phyloP scores from a whole-genome alignment of 2,797 vertebrate genomes.

The Megalops cyprinoides region DNA sequence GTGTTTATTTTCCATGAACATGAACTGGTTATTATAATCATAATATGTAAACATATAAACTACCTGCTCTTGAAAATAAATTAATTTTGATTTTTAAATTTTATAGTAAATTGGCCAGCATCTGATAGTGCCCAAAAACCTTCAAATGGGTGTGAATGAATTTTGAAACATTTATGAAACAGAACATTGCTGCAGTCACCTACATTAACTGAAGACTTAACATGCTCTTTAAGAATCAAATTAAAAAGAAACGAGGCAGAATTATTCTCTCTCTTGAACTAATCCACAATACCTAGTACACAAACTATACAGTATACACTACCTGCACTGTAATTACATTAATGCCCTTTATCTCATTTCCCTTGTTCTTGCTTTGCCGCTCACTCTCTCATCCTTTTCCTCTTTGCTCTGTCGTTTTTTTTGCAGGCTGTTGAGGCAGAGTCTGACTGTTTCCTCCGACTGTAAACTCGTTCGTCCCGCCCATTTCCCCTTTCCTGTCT shows the following conservation, averaged over 20 bases:
- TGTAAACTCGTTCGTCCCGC: slow-evolving; percentile 17
- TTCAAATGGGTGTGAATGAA: not conserved
- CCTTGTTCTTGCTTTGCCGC: no score
- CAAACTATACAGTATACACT: not conserved
- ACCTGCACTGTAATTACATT: not conserved
- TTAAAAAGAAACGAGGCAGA: not conserved
- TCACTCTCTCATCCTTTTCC: not conserved
- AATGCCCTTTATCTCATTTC: not conserved
- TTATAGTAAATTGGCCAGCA: no score
- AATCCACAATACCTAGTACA: not conserved
- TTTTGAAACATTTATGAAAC: not conserved
- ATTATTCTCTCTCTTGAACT: no score
- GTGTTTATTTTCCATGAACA: no score
- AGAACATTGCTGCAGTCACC: no score
- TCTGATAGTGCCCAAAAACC: not conserved
- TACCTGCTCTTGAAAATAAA: no score
- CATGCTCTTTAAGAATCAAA: not conserved
- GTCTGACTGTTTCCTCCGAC: slow-evolving; percentile 23
- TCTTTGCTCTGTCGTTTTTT: not conserved
- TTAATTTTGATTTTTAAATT: no score
- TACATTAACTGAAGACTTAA: not conserved
- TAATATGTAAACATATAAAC: no score
- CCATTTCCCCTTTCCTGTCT: not conserved
- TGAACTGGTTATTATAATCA: no score
- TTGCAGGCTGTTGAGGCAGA: slow-evolving; percentile 18